phyloP scores from a whole-genome alignment of 2,113 vertebrate species.

The Sinocyclocheilus rhinocerous region DNA sequence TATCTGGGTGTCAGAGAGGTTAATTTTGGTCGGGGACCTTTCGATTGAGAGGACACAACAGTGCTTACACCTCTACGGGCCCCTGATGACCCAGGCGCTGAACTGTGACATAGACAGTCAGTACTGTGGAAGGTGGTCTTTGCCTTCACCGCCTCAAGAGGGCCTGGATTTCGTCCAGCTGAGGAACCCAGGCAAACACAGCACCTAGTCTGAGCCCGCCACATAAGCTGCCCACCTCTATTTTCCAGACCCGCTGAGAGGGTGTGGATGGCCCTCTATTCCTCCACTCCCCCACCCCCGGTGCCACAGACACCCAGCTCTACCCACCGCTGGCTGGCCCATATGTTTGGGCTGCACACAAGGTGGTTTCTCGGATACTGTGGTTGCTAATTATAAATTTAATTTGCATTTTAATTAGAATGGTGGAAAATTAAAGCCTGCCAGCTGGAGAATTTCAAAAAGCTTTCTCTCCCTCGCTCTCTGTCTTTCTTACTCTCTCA shows the following conservation, averaged over 20 bases:
- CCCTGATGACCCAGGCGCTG: slow-evolving; percentile 81
- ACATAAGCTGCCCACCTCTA: slow-evolving; percentile 17
- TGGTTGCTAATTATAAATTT: slow-evolving; percentile 99
- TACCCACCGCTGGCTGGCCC: slow-evolving; percentile 83
- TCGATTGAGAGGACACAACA: slow-evolving; percentile 85
- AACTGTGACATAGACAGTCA: slow-evolving; percentile 89
- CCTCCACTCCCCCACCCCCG: slow-evolving; percentile 65
- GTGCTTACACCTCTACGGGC: slow-evolving; percentile 77
- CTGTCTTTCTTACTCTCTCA: slow-evolving; percentile 47
- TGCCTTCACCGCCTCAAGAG: slow-evolving; percentile 59
- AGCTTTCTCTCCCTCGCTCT: slow-evolving; percentile 75
- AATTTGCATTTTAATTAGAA: slow-evolving; percentile 99
- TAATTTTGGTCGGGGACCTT: slow-evolving; percentile 93
- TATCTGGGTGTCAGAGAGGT: slow-evolving; percentile 88
- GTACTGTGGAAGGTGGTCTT: slow-evolving; percentile 76
- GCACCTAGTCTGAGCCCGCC: slow-evolving; percentile 19
- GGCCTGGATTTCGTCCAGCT: slow-evolving; percentile 62
- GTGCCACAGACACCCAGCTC: slow-evolving; percentile 68
- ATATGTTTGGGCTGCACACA: slow-evolving; percentile 94
- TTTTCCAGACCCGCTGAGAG: slow-evolving; percentile 50
- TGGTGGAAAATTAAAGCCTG: slow-evolving; percentile 99
- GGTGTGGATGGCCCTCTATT: slow-evolving; percentile 50
- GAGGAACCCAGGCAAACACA: slow-evolving; percentile 59
- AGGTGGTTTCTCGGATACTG: slow-evolving; percentile 98
- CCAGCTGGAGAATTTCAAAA: slow-evolving; percentile 99